Base-by-base conservation (phyloP, 2,797 vertebrate genomes). In the Oreonectes daqikongensis region DNA sequence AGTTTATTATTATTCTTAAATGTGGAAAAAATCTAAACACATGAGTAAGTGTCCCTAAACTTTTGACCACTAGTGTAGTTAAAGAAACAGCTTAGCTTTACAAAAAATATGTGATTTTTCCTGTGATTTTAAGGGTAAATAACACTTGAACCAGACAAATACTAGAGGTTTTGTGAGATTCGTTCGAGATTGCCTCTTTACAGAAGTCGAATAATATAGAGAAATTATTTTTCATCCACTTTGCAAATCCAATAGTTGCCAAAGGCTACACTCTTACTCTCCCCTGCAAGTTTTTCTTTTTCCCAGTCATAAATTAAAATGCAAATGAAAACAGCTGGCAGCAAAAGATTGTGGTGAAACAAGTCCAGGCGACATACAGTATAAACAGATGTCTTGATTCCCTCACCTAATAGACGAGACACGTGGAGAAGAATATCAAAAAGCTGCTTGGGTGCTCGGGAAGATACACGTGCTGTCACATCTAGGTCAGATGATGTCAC, bases 261-360 rank as follows among this genome's bases (percentile, higher is more conserved):
- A 48, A 46, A 67, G 38, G 63, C 24, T 44, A 46, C 15, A 44
- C 50, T 57, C 57, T 57, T 46, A 6, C 40, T 74, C 17, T 53
- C 17, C 46, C 28, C 1, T 9, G 32, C 24, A 57, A 66, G 24
- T 57, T 80, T 57, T 80, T 70, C 59, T 63, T 32, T 82, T 59
- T 30, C 20, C 69, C 20, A 50, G 42, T 78, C 76, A 79, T 85
- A 63, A 88, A 89, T 87, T 83, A 87, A 77, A 77, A 86, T 83
- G 87, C 82, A 85, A 85, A 88, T 82, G 66, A 67, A 81, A 85
- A 85, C 86, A 89, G 85, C 87, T 89, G 88, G 86, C 76, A 78
- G 40, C 53, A 69, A 83, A 69, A 69, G 69, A 87, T 86, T 85
- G 75, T 35, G 40, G 79, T 79, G 67, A 69, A 59, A 69, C 74